phyloP scores from a whole-genome alignment of 2,113 vertebrate species.

The Lagopus leucura region DNA sequence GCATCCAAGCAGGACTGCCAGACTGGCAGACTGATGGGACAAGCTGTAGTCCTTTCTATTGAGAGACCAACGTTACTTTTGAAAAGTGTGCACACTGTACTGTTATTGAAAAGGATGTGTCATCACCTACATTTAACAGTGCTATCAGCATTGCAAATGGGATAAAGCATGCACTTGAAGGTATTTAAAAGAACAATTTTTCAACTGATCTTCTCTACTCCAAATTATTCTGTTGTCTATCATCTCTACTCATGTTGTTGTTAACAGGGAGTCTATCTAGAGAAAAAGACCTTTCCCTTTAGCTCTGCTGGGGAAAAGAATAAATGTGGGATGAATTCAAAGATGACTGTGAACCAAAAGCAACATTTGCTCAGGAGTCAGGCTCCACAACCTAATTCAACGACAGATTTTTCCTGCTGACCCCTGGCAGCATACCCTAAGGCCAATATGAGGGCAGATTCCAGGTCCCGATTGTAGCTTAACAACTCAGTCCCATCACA shows the following conservation, averaged over 20 bases:
- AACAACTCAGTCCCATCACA: background rate
- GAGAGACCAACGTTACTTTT: background rate
- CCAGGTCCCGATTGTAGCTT: background rate
- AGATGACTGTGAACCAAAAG: background rate
- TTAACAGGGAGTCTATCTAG: constrained; percentile 22
- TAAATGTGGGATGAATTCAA: background rate
- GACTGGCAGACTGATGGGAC: constrained; percentile 12
- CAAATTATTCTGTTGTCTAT: constrained; percentile 53
- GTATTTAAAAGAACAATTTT: constrained; percentile 33
- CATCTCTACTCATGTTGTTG: background rate
- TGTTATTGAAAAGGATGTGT: constrained; percentile 64
- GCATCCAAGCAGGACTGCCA: background rate
- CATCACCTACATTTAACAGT: constrained; percentile 63
- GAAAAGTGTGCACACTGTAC: background rate
- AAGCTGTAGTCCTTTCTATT: background rate
- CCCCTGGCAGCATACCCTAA: background rate
- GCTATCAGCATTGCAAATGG: constrained; percentile 38
- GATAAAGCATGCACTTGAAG: constrained; percentile 30
- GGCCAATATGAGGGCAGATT: background rate
- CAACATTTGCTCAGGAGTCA: background rate
- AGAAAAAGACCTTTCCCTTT: background rate
- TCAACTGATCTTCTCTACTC: constrained; percentile 53
- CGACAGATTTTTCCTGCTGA: background rate
- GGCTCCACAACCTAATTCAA: background rate
- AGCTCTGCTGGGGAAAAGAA: background rate